Percentiles rank a stretch among this genome's conserved stretches.
These are phyloP conservation scores for Oxyura jamaicensis DNA, from an alignment of 2,113 vertebrate genomes.

Conservation along the genomic window DNA sequence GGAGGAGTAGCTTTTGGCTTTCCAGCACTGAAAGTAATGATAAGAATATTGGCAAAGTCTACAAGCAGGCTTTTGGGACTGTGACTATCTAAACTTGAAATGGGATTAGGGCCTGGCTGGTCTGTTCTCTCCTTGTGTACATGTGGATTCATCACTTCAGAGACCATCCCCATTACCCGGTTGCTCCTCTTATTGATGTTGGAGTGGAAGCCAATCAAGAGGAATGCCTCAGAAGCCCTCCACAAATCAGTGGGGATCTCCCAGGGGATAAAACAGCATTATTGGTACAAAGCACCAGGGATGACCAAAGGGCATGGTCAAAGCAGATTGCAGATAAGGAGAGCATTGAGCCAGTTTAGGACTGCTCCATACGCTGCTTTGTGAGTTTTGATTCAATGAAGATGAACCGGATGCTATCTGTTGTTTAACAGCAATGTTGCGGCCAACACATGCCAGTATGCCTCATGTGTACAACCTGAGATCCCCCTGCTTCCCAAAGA, in stretches of 20 bases:
- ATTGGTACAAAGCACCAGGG: not conserved
- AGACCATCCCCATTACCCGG: not conserved
- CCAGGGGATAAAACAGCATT: not conserved
- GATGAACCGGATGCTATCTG: not conserved
- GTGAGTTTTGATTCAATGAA: not conserved
- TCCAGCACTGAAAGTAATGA: not conserved
- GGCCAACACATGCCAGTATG: not conserved
- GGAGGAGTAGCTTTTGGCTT: not conserved
- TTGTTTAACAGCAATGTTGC: not conserved
- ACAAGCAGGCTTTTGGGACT: not conserved
- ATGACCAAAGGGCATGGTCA: not conserved
- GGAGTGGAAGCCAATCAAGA: not conserved
- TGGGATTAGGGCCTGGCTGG: not conserved
- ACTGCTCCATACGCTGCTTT: not conserved
- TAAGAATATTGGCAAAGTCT: not conserved
- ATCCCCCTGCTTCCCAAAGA: not conserved
- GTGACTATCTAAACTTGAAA: not conserved
- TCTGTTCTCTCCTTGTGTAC: not conserved
- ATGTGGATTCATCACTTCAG: not conserved
- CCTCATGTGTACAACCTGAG: accelerated
- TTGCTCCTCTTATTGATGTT: not conserved
- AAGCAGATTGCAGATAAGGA: not conserved
- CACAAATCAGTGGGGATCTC: not conserved
- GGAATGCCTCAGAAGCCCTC: not conserved
- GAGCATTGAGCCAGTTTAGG: not conserved